Evolutionary conservation across 1,140 invertebrate genomes (phyloP), one percentile per base, ranked within the genome.

Genomic region (Drosophila nigromelanica): DNA sequence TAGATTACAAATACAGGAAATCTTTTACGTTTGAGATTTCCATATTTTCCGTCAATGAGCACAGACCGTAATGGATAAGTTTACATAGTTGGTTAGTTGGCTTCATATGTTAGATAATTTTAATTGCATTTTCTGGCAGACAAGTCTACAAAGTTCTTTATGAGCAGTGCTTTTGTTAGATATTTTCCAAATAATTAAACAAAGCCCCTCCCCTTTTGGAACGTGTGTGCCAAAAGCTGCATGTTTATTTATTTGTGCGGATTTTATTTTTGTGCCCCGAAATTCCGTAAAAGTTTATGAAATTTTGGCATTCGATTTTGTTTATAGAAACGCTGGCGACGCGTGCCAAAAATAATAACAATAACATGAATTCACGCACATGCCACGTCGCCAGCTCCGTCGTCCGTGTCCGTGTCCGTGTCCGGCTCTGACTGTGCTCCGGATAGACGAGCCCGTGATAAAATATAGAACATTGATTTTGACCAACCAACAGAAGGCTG

Each of bases 341-440:
- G 86, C 80, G 80, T 89, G 86, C 85, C 85, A 89, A 89, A 85
- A 89, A 86, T 78, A 91, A 90, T 78, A 91, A 72, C 76, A 89
- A 75, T 66, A 78, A 68, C 60, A 62, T 43, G 54, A 43, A 77
- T 59, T 42, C 76, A 79, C 58, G 40, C 67, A 69, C 48, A 61
- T 60, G 42, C 58, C 33, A 33, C 10, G 45, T 11, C 10, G 30
- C 35, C 24, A 14, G n/a, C 11, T 27, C 40, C 42, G 24, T 30
- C n/a, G 11, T 5, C 21, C 24, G 2, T 3, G 21, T 24, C 43
- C 27, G 30, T 40, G 24, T 50, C 51, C 43, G 21, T 11, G 27
- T 52, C 18, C 21, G 51, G 12, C n/a, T 45, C 56, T 42, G 27
- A 15, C 30, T 18, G 45, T 10, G 21, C 14, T 35, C 47, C 33